Percentiles rank a stretch among this genome's conserved stretches.
phyloP scores from a whole-genome alignment of 2,797 vertebrate genomes.

The Rhinogobio ventralis region DNA sequence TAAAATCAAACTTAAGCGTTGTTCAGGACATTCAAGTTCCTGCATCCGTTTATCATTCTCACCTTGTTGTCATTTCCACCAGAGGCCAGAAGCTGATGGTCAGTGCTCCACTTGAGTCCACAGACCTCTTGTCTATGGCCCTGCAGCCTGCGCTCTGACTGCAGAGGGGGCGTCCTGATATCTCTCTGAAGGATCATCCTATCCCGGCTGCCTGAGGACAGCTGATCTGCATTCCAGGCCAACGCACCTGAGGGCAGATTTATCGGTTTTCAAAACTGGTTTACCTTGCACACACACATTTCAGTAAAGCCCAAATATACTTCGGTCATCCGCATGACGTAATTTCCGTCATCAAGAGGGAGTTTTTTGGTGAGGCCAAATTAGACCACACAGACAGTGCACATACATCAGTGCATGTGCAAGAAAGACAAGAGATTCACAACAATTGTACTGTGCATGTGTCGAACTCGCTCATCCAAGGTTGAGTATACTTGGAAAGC shows the following conservation, averaged over 20 bases:
- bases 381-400: too few species aligned
- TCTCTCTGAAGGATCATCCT: slow-evolving; percentile 96
- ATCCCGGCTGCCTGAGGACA: slow-evolving; percentile 95
- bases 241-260: slow-evolving; percentile 83
- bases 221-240: slow-evolving; percentile 97
- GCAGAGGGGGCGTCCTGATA: slow-evolving; percentile 91
- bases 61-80: slow-evolving; percentile 99
- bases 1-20: too few species aligned
- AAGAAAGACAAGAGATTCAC: too few species aligned
- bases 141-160: slow-evolving; percentile 95
- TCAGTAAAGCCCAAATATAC: background rate
- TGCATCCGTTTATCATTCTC: background rate
- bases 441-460: too few species aligned
- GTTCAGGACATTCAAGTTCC: background rate
- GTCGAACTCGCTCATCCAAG: too few species aligned
- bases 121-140: slow-evolving; percentile 98
- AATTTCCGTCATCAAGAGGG: too few species aligned
- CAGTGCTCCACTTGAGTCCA: slow-evolving; percentile 98
- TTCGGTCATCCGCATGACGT: too few species aligned
- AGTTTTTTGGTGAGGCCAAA: too few species aligned
- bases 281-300: background rate
- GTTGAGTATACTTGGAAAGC: too few species aligned
- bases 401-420: too few species aligned
- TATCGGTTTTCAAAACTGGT: background rate
- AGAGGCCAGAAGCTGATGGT: slow-evolving; percentile 97